A percentile compares a stretch with the other conserved stretches of the same genome.
These are phyloP conservation scores for Vulpes lagopus DNA, from an alignment of 2,113 vertebrate species.

Conservation along the genomic window DNA sequence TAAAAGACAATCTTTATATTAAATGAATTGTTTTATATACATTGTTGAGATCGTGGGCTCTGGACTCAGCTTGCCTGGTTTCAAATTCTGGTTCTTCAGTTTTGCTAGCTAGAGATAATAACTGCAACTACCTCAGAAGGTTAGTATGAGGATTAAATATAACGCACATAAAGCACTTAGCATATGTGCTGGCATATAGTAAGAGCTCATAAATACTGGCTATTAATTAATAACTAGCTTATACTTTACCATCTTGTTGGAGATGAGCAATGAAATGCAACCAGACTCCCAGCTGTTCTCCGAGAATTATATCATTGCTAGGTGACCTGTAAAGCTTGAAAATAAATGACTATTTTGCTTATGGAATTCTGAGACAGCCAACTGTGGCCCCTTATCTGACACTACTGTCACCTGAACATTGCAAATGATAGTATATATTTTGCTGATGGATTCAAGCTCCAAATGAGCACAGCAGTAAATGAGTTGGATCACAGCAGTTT, in stretches of 20 bases:
- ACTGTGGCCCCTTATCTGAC: neutral
- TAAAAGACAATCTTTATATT: neutral
- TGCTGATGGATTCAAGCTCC: neutral
- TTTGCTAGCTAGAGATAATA: neutral
- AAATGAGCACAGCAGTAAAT: neutral
- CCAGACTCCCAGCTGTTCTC: neutral
- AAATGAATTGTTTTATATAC: slow-evolving; percentile 20
- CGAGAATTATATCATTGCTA: slow-evolving; percentile 18
- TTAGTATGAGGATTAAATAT: neutral
- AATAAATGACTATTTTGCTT: slow-evolving; percentile 51
- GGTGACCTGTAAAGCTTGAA: neutral
- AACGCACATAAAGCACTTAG: neutral
- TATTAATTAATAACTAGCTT: neutral
- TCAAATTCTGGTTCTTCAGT: slow-evolving; percentile 45
- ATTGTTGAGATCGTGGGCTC: neutral
- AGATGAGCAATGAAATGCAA: neutral
- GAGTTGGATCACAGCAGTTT: neutral
- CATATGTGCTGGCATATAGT: neutral
- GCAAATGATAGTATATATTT: neutral
- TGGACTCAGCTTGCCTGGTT: neutral
- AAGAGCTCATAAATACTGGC: neutral
- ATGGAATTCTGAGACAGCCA: neutral
- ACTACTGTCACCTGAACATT: neutral
- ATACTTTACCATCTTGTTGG: slow-evolving; percentile 39
- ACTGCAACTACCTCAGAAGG: neutral